Conservation (phyloP, 2,888 invertebrate genomes). For the Cylindroiulus punctatus region DNA sequence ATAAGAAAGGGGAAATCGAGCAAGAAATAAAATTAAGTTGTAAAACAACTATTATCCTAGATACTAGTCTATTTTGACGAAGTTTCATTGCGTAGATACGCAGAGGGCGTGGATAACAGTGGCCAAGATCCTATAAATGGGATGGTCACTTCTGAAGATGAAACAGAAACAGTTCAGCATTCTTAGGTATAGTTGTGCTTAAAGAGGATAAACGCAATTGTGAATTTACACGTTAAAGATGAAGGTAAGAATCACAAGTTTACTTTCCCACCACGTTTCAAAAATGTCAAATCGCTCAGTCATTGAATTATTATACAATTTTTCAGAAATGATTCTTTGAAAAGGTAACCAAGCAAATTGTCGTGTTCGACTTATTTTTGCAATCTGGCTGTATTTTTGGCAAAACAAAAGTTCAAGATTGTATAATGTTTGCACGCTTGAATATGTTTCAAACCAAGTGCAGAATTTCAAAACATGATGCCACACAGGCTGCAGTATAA, state of each 20-base stretch:
- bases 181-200: background rate
- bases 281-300: too few relatives aligned
- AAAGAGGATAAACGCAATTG: background rate
- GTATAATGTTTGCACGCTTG: too few relatives aligned
- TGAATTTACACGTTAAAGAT: background rate
- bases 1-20: constrained; percentile 24
- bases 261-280: too few relatives aligned
- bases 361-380: too few relatives aligned
- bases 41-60: constrained; percentile 31
- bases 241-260: background rate
- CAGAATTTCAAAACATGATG: too few relatives aligned
- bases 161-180: background rate
- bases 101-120: background rate
- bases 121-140: constrained; percentile 19
- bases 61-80: background rate
- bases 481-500: too few relatives aligned
- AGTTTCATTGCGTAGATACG: background rate
- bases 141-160: background rate
- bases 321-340: too few relatives aligned
- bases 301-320: too few relatives aligned
- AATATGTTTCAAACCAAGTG: too few relatives aligned
- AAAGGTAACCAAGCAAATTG: too few relatives aligned
- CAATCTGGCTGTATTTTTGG: too few relatives aligned
- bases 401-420: too few relatives aligned
- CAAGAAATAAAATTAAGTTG: background rate